Evolutionary conservation across 2,113 vertebrate genomes (phyloP), one percentile per base, ranked within the genome.

Genomic region (Dendrocopos noguchii): DNA sequence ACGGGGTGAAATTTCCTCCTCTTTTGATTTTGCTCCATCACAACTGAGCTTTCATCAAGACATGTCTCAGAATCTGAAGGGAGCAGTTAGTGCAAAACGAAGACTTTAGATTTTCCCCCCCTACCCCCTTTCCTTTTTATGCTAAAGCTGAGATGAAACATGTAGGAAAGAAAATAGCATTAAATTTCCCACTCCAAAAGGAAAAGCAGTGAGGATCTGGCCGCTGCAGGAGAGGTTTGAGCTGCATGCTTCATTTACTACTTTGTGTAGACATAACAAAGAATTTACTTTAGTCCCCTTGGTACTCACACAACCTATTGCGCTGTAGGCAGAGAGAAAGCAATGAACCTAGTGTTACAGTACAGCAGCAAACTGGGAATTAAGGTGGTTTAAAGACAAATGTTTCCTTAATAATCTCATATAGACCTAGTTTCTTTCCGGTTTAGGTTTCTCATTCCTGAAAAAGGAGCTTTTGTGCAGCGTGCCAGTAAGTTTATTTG

Each of bases 231-330:
- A 92, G 87, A 47, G 42, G 10, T 29, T 50, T 86, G 94, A 63
- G 83, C 84, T 56, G 42, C 91, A 94, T 20, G 94, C 89, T 91
- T 95, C 96, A 96, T 90, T 96, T 95, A 52, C 84, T 70, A 47
- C 96, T 95, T 95, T 96, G 95, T 96, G 94, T 80, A 91, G 92
- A 71, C 12, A 4, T 50, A 91, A 96, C 95, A 97, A 96, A 95
- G 95, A 78, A 82, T 77, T 75, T 61, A 63, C 87, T 86, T 95
- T 8, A 50, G 91, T 90, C 84, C 91, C 80, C 9, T 39, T 9
- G 85, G 59, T 88, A 55, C 82, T 91, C 39, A 0, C 81, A 27
- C 20, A 79, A 21, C 83, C 93, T 27, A 24, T 64, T 66, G 64
- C 9, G 1, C n/a, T 73, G 74, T 15, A 75, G 94, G 92, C 31